Percentiles rank a stretch among this genome's conserved stretches.
Evolutionary conservation across 2,113 vertebrate species (phyloP).

Genomic region (Cyanoramphus novaezelandiae): DNA sequence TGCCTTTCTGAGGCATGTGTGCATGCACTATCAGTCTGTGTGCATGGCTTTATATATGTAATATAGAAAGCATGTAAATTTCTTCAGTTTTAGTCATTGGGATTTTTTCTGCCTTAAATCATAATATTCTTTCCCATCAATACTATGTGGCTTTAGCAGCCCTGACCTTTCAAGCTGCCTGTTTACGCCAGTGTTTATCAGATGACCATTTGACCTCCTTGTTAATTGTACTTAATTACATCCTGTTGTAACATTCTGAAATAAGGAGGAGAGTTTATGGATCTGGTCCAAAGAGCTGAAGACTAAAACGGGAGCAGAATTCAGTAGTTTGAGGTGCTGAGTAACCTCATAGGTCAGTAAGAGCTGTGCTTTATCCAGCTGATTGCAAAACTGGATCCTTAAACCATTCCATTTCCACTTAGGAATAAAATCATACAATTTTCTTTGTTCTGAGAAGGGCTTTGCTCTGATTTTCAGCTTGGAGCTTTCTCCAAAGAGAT

Average conservation of each 20-base stretch:
- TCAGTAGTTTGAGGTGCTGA: not conserved
- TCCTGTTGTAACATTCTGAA: slow-evolving; percentile 84
- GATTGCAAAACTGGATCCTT: not conserved
- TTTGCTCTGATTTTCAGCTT: not conserved
- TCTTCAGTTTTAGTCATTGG: slow-evolving; percentile 7
- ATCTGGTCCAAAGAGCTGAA: slow-evolving; percentile 33
- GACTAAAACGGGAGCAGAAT: not conserved
- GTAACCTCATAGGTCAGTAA: not conserved
- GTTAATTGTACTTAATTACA: slow-evolving; percentile 88
- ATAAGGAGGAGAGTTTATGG: slow-evolving; percentile 64
- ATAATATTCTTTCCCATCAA: slow-evolving; percentile 59
- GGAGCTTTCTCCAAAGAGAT: not conserved
- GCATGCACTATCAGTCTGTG: not conserved
- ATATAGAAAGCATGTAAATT: slow-evolving; percentile 32
- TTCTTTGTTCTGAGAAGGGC: not conserved
- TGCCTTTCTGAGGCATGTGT: not conserved
- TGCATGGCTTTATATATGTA: not conserved
- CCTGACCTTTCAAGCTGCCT: slow-evolving; percentile 71
- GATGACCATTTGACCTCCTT: slow-evolving; percentile 84
- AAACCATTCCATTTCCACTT: not conserved
- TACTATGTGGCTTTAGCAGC: slow-evolving; percentile 72
- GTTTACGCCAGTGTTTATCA: slow-evolving; percentile 77
- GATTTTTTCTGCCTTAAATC: slow-evolving; percentile 52
- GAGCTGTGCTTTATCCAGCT: not conserved
- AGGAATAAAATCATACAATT: not conserved